Percentiles rank a stretch among this genome's conserved stretches.
Conservation (phyloP, 2,113 vertebrate species). For the Petrocephalus zakoni region DNA sequence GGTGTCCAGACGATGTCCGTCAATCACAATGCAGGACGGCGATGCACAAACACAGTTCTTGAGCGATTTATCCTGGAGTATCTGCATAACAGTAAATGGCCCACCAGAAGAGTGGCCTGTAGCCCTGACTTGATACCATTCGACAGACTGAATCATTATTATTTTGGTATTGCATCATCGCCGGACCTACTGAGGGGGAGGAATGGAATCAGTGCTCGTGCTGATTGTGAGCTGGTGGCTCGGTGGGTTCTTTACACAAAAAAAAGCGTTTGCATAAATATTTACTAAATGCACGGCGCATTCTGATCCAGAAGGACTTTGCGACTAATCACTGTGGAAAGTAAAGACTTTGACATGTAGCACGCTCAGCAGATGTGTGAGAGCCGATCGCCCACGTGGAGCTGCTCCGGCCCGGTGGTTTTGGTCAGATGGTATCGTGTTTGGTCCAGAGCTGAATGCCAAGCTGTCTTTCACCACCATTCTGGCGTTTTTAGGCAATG, state of each 20-base stretch:
- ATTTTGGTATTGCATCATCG: neutral
- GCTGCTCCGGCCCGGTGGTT: neutral
- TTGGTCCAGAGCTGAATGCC: neutral
- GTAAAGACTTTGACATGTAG: neutral
- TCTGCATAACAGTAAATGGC: neutral
- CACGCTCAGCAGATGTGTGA: neutral
- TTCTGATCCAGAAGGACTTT: neutral
- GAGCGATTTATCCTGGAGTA: neutral
- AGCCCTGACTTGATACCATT: neutral
- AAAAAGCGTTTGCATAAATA: slow-evolving; percentile 2
- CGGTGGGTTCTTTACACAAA: neutral
- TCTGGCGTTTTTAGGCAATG: neutral
- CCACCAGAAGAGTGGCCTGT: neutral
- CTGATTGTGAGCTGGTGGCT: neutral
- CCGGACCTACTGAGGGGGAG: neutral
- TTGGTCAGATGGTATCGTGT: slow-evolving; percentile 3
- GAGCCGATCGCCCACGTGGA: neutral
- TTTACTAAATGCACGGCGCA: neutral
- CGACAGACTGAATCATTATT: neutral
- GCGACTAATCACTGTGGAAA: neutral
- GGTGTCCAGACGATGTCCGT: neutral
- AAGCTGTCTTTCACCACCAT: neutral
- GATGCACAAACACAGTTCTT: neutral
- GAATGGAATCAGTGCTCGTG: neutral
- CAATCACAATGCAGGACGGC: neutral